Base-by-base conservation (phyloP, 1,140 invertebrate species). In the Bombus waltoni region DNA sequence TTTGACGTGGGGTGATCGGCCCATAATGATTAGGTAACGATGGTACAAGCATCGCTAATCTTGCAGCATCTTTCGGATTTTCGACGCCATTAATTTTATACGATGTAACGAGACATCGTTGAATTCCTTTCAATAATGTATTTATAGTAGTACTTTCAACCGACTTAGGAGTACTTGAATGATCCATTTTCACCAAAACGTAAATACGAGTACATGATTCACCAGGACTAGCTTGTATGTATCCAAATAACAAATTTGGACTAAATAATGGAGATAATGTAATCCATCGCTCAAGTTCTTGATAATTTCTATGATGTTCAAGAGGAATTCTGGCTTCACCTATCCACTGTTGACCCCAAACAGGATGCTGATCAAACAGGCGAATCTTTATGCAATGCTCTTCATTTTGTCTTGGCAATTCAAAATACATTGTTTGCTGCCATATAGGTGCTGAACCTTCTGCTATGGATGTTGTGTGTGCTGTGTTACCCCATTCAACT, bases 311-410 rank as follows among this genome's bases (percentile, higher is more conserved):
- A 28, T 94, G 87, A 84, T 90, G 91, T 75, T 95, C 94, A 10
- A 95, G 62, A 10, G 94, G 94, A 42, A 95, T 92, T 15, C 87
- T 88, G 1, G 94, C 88, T 78, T 95, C 94, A 0, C 95, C 95
- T 5, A 95, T 86, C 94, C 94, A 95, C 40, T 95, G 94, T 10
- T 93, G 86, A 62, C 95, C 95, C 94, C 95, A 95, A 8, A 94
- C 90, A 13, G 95, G 95, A 87, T 95, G 95, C 15, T 94, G 93
- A 86, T 95, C 95, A 38, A 92, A 95, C 0, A 95, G 83, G 18
- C 94, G 90, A 13, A 95, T 75, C 57, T 94, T 95, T 1, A 95
- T 87, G 79, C 85, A 88, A 4, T 93, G 86, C 78, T 94, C 91
- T 1, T 87, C 89, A 59, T 86, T 93, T 15, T 89, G 87, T 65